phyloP scores from a whole-genome alignment of 2,113 vertebrate genomes.

The Channa maculata region DNA sequence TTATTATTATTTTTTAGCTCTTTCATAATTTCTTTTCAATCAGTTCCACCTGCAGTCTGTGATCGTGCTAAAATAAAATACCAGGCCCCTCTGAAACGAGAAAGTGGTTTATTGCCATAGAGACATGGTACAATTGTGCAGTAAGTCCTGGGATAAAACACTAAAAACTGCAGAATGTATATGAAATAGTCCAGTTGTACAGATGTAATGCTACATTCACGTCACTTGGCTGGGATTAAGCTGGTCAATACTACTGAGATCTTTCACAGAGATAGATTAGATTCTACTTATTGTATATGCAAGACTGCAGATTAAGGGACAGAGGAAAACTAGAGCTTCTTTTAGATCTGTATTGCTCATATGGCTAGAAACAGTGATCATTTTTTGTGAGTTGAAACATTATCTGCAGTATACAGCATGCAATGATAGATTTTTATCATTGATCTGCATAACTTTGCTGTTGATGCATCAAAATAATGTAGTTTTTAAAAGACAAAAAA shows the following conservation, averaged over 20 bases:
- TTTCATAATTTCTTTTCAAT: slow-evolving; percentile 82
- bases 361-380: too few species aligned
- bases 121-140: slow-evolving; percentile 56
- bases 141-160: slow-evolving; percentile 41
- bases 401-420: neutral
- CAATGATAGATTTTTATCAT: slow-evolving; percentile 37
- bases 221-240: neutral
- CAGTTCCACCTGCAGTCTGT: slow-evolving; percentile 77
- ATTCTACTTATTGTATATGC: too few species aligned
- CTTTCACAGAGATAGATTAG: too few species aligned
- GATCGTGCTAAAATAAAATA: slow-evolving; percentile 73
- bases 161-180: slow-evolving; percentile 4
- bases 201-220: neutral
- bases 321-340: too few species aligned
- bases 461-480: slow-evolving; percentile 39
- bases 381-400: neutral
- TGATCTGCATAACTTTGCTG: slow-evolving; percentile 27
- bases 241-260: too few species aligned
- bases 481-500: slow-evolving; percentile 43
- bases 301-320: too few species aligned
- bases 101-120: slow-evolving; percentile 69
- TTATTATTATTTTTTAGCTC: slow-evolving; percentile 37
- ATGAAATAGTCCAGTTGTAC: neutral
- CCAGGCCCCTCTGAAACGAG: slow-evolving; percentile 42
- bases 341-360: too few species aligned